Percentiles rank a stretch among this genome's conserved stretches.
These are phyloP conservation scores for Itoplectis maculator DNA, from an alignment of 2,888 invertebrate species.

Conservation along the genomic window DNA sequence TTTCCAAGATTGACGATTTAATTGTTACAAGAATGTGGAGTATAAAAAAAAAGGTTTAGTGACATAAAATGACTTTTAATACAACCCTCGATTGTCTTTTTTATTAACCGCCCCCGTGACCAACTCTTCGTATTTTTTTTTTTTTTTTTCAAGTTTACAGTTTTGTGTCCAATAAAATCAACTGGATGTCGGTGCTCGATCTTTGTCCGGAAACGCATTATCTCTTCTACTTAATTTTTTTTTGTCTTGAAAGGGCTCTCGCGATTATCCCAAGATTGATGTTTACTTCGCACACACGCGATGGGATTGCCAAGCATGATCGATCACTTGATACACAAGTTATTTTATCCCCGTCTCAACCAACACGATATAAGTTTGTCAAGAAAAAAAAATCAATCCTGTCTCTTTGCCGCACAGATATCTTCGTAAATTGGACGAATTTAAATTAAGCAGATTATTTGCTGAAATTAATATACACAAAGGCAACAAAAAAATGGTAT, in stretches of 20 bases:
- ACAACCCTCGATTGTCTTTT: slow-evolving; percentile 53
- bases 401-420: neutral
- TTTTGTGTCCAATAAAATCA: neutral
- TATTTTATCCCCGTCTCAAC: neutral
- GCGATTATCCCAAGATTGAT: slow-evolving; percentile 38
- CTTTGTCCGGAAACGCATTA: neutral
- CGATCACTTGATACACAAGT: slow-evolving; percentile 52
- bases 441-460: no score
- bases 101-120: no score
- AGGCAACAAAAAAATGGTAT: no score
- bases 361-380: neutral
- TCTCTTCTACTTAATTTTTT: neutral
- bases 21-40: slow-evolving; percentile 75
- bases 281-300: slow-evolving; percentile 45
- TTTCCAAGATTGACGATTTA: slow-evolving; percentile 65
- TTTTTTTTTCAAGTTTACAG: no score
- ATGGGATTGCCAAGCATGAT: slow-evolving; percentile 57
- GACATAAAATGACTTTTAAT: slow-evolving; percentile 77
- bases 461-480: no score
- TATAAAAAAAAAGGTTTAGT: slow-evolving; percentile 72
- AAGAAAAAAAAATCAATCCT: neutral
- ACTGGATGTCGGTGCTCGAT: neutral
- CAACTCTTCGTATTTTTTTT: no score
- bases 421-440: neutral
- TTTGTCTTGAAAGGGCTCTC: neutral